Percentiles rank a stretch among this genome's conserved stretches.
phyloP scores from a whole-genome alignment of 2,888 invertebrate species.

The Pseudanteris insignis region DNA sequence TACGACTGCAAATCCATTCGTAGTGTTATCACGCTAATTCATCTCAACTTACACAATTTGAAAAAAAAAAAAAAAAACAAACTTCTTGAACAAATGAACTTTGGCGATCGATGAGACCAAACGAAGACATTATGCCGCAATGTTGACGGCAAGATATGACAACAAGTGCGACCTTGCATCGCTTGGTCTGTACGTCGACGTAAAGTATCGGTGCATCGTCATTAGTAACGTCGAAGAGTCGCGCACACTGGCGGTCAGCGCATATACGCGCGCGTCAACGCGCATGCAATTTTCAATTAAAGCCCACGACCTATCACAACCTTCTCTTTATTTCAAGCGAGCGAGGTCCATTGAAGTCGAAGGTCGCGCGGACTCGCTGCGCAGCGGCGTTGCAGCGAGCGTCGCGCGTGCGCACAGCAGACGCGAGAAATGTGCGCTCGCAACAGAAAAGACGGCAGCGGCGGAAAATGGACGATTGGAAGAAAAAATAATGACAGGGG shows the following conservation, averaged over 20 bases:
- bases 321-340: slow-evolving; percentile 51
- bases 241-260: slow-evolving; percentile 22
- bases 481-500: slow-evolving; percentile 25
- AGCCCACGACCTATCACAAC: slow-evolving; percentile 63
- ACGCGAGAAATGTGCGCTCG: slow-evolving; percentile 18
- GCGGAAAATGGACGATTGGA: slow-evolving; percentile 4
- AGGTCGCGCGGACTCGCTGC: slow-evolving; percentile 42
- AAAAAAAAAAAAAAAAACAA: too few relatives aligned
- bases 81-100: too few relatives aligned
- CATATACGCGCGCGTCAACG: slow-evolving; percentile 32
- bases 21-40: too few relatives aligned
- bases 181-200: slow-evolving; percentile 37
- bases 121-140: too few relatives aligned
- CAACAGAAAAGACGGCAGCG: too few relatives aligned
- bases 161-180: slow-evolving; percentile 41
- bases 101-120: too few relatives aligned
- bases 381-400: slow-evolving; percentile 20
- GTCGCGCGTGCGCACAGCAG: slow-evolving; percentile 13
- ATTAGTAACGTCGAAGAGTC: slow-evolving; percentile 37
- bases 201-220: slow-evolving; percentile 33
- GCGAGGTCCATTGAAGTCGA: slow-evolving; percentile 51
- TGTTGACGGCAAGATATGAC: slow-evolving; percentile 6
- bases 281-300: slow-evolving; percentile 50
- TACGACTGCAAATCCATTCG: too few relatives aligned
- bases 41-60: too few relatives aligned